These are phyloP conservation scores for Bostrychus sinensis DNA, from an alignment of 2,113 vertebrate species.

Conservation along the genomic window DNA sequence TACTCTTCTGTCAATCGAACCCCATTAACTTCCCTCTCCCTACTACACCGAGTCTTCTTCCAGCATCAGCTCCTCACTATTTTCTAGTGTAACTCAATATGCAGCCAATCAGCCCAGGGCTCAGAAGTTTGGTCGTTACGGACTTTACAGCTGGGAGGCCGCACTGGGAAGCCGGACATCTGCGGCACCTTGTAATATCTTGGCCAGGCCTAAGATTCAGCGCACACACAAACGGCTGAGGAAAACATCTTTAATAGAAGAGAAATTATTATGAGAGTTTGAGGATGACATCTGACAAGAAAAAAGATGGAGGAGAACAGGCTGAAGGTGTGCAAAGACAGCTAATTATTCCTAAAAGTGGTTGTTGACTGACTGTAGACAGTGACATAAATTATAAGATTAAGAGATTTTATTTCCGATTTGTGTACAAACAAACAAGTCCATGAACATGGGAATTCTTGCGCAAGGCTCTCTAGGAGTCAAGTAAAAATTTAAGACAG, in stretches of 20 bases:
- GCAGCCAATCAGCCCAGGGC: slow-evolving; percentile 59
- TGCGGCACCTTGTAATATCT: slow-evolving; percentile 71
- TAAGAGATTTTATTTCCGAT: too few relatives aligned
- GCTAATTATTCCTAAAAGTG: not conserved
- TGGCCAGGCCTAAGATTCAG: slow-evolving; percentile 37
- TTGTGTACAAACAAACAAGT: too few relatives aligned
- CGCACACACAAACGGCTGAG: slow-evolving; percentile 50
- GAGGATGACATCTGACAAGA: slow-evolving; percentile 43
- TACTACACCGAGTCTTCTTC: slow-evolving; percentile 32
- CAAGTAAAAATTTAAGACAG: too few relatives aligned
- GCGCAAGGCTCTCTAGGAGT: too few relatives aligned
- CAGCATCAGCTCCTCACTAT: slow-evolving; percentile 31
- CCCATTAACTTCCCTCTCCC: slow-evolving; percentile 27
- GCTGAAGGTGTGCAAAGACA: slow-evolving; percentile 19
- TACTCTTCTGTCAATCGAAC: slow-evolving; percentile 39
- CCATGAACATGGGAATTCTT: too few relatives aligned
- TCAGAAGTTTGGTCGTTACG: slow-evolving; percentile 53
- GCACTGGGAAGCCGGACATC: slow-evolving; percentile 58
- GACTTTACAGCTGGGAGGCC: slow-evolving; percentile 67
- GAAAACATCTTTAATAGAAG: slow-evolving; percentile 59
- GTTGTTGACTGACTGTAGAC: too few relatives aligned
- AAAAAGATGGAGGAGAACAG: slow-evolving; percentile 35
- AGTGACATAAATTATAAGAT: too few relatives aligned
- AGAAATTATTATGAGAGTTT: slow-evolving; percentile 60
- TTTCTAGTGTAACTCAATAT: slow-evolving; percentile 59